Conservation (phyloP, 2,113 vertebrate species). For the Pseudorectes ferrugineus region DNA sequence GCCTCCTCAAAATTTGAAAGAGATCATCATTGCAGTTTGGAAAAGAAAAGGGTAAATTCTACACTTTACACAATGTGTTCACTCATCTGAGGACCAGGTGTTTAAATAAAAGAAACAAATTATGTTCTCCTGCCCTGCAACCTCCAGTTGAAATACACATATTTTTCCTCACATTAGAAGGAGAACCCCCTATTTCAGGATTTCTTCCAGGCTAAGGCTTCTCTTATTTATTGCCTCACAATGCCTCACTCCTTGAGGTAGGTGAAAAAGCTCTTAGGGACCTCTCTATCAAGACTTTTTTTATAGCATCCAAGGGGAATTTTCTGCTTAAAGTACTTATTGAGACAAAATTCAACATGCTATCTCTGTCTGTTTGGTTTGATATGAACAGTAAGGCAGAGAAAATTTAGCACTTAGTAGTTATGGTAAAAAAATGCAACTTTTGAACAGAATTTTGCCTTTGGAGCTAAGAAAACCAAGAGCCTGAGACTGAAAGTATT, state of each 20-base stretch:
- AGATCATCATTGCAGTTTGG: neutral
- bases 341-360: neutral
- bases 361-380: neutral
- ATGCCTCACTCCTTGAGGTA: neutral
- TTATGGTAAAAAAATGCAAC: neutral
- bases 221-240: neutral
- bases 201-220: neutral
- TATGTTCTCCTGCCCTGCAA: neutral
- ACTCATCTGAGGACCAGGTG: rapidly evolving
- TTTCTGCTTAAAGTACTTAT: neutral
- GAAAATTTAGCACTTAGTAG: neutral
- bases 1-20: neutral
- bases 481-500: neutral
- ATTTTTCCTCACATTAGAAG: neutral
- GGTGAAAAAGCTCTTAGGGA: neutral
- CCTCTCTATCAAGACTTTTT: neutral
- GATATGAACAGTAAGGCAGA: neutral
- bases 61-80: neutral
- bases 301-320: neutral
- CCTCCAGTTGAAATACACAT: neutral
- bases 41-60: neutral
- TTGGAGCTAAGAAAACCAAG: neutral
- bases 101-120: neutral
- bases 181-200: neutral
- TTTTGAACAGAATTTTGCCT: neutral